Conservation (phyloP, 2,888 invertebrate species). For the Lapara coniferarum region DNA sequence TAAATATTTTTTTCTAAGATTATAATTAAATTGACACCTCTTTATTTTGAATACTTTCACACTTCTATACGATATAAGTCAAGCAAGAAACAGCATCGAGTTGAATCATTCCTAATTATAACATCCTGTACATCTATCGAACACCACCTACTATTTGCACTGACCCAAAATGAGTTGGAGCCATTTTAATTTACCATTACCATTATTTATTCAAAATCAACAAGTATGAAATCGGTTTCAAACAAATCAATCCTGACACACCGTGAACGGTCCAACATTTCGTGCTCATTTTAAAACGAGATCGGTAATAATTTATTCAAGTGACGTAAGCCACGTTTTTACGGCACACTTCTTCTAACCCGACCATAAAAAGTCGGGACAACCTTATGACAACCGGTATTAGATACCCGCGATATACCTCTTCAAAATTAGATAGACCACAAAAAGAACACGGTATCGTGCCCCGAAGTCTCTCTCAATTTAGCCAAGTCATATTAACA, state of each 20-base stretch:
- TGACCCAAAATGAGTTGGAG: too few relatives aligned
- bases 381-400: conserved; percentile 63
- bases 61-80: too few relatives aligned
- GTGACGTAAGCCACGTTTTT: conserved; percentile 36
- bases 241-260: neutral
- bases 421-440: conserved; percentile 22
- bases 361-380: conserved; percentile 44
- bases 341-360: conserved; percentile 37
- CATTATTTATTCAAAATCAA: neutral
- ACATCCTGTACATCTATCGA: too few relatives aligned
- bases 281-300: conserved; percentile 2
- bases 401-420: conserved; percentile 20
- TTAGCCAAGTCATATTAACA: conserved; percentile 33
- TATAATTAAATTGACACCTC: too few relatives aligned
- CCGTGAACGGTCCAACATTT: conserved; percentile 17
- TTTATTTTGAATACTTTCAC: too few relatives aligned
- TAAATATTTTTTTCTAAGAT: too few relatives aligned
- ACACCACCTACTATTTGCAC: too few relatives aligned
- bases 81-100: too few relatives aligned
- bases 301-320: conserved; percentile 16
- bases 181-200: neutral
- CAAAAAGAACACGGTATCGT: conserved; percentile 5
- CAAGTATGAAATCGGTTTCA: neutral
- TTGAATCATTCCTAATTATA: too few relatives aligned
- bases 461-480: conserved; percentile 16